These are phyloP conservation scores for Agrochola lychnidis DNA, from an alignment of 2,888 invertebrate species.

Conservation along the genomic window DNA sequence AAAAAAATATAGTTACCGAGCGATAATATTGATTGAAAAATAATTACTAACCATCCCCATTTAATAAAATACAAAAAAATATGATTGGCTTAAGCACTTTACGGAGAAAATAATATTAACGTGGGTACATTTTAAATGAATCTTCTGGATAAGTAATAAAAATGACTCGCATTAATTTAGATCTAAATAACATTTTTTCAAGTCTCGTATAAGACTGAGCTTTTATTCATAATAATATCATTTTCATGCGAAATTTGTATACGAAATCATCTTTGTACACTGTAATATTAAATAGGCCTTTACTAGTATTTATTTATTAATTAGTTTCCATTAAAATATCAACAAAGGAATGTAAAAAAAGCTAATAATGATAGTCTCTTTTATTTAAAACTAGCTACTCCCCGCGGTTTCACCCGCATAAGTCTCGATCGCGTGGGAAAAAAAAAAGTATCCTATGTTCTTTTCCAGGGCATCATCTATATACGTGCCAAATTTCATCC, in stretches of 20 bases:
- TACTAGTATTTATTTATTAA: no score
- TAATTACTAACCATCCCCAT: neutral
- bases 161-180: conserved; percentile 30
- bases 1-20: neutral
- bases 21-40: neutral
- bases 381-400: no score
- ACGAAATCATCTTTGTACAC: neutral
- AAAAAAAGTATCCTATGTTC: no score
- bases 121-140: conserved; percentile 4
- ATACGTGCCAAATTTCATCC: no score
- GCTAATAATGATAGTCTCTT: no score
- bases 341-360: neutral
- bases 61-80: neutral
- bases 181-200: conserved; percentile 16
- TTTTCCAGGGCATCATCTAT: no score
- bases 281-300: no score
- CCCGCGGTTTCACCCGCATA: no score
- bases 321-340: no score
- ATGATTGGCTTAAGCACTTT: neutral
- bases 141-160: conserved; percentile 16
- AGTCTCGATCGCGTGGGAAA: no score
- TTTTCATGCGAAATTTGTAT: no score
- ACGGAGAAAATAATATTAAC: neutral
- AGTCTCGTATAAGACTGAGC: neutral
- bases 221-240: conserved; percentile 4